Conservation (phyloP, 30 jellyfish, hydroid and myxozoan species). For the Hydractinia symbiolongicarpus region DNA sequence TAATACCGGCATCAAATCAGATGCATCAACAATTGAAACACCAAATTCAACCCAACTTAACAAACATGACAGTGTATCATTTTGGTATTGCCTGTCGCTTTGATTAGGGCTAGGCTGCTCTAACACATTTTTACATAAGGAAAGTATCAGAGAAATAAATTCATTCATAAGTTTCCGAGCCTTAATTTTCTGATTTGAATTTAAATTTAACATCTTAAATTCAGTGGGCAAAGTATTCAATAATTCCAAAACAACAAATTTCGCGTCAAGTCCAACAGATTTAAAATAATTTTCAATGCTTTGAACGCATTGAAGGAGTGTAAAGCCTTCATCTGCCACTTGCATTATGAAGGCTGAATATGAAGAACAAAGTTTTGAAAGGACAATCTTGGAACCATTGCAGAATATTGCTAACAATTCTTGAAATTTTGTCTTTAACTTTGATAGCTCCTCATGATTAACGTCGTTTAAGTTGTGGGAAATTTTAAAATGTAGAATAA, state of each 20-base stretch:
- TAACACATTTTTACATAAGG: constrained; percentile 26
- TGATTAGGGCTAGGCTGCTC: neutral
- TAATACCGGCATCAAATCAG: constrained; percentile 33
- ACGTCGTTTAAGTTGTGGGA: constrained; percentile 43
- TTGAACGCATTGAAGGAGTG: neutral
- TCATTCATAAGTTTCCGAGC: constrained; percentile 33
- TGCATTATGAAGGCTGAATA: constrained; percentile 45
- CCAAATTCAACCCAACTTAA: constrained; percentile 80
- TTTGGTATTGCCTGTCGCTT: neutral
- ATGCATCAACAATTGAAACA: constrained; percentile 48
- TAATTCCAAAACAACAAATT: constrained; percentile 35
- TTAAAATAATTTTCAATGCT: neutral
- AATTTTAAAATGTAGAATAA: constrained; percentile 56
- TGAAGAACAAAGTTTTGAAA: constrained; percentile 50
- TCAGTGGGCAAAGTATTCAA: constrained; percentile 51
- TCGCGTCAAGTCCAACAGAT: neutral
- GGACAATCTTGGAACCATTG: constrained; percentile 45
- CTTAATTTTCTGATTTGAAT: constrained; percentile 32
- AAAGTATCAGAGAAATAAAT: constrained; percentile 33
- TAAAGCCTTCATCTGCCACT: constrained; percentile 22
- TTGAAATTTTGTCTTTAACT: constrained; percentile 44
- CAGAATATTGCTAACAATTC: constrained; percentile 22
- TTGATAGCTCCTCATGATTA: constrained; percentile 37
- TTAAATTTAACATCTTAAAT: constrained; percentile 35
- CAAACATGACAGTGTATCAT: constrained; percentile 40